Evolutionary conservation across 2,113 vertebrate species (phyloP).

Genomic region (Cynoglossus semilaevis): DNA sequence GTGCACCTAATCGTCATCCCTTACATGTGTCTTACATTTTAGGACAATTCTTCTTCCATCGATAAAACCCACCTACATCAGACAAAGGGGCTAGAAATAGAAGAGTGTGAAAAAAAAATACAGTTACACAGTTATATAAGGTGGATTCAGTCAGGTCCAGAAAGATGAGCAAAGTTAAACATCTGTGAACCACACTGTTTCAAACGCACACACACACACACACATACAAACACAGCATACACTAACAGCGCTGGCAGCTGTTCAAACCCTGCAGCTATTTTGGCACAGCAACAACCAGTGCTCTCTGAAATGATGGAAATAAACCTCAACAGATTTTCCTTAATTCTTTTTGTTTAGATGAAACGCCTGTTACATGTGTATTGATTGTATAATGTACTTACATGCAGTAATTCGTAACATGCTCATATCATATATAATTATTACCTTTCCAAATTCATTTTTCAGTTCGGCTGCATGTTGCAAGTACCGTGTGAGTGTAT

Average conservation of each 20-base stretch:
- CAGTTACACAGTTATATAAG: conserved; percentile 48
- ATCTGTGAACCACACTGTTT: conserved; percentile 32
- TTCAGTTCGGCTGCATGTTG: too few species aligned
- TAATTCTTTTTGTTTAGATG: neutral
- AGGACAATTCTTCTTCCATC: conserved; percentile 25
- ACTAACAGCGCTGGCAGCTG: conserved; percentile 6
- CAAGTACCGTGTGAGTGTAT: neutral
- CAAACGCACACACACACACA: conserved; percentile 3
- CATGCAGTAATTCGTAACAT: too few species aligned
- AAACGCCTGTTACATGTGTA: neutral
- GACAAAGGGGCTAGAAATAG: conserved; percentile 34
- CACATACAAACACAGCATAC: conserved; percentile 3
- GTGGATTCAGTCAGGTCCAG: conserved; percentile 26
- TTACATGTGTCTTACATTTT: conserved; percentile 35
- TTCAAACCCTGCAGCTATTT: conserved; percentile 2
- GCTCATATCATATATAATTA: too few species aligned
- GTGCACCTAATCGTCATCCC: neutral
- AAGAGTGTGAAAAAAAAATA: conserved; percentile 52
- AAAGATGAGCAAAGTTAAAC: conserved; percentile 36
- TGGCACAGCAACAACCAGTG: neutral
- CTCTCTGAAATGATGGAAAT: conserved; percentile 8
- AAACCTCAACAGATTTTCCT: neutral
- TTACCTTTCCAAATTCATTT: too few species aligned
- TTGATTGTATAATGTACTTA: neutral
- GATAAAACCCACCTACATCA: conserved; percentile 30